Evolutionary conservation across 2,113 vertebrate genomes (phyloP), one percentile per base, ranked within the genome.

Genomic region (Callithrix jacchus): DNA sequence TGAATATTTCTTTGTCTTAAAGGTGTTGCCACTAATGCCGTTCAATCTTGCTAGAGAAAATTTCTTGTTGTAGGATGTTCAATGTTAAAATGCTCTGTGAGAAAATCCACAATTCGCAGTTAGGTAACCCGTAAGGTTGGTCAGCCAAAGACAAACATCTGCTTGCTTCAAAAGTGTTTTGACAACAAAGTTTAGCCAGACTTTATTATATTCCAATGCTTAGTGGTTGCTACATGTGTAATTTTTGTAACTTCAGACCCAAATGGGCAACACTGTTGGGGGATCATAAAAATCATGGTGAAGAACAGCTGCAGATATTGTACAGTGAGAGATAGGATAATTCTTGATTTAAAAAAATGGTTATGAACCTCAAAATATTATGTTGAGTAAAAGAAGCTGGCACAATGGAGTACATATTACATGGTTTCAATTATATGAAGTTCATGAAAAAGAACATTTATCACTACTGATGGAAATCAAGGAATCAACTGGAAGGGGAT

Each of bases 321-420:
- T 82, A 30, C 40, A 68, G 10, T 49, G 81, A 80, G 76, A 73
- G 25, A 13, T 14, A 76, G 45, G 40, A 7, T 71, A 25, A 86
- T 93, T 95, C 61, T 68, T 93, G 32, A 68, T 88, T 61, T 73
- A 96, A 94, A 94, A 92, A 56, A n/a, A 37, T 93, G 8, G n/a
- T 64, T 89, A 61, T 87, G 25, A 94, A 77, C 10, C 32, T 94
- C 35, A 79, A 82, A 94, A 93, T 70, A 16, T 87, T 90, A 45
- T 56, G 9, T n/a, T 80, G 40, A 85, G 14, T 87, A 14, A 86
- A 81, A 86, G n/a, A 84, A 87, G 12, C 27, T 47, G 8, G 2
- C 79, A 68, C 25, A 81, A 45, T 88, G 35, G 23, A 74, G 47
- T n/a, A 13, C 9, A 3, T 79, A 56, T n/a, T 71, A 40, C 66